Base-by-base conservation (phyloP, 2,113 vertebrate species). In the Podarcis raffonei region DNA sequence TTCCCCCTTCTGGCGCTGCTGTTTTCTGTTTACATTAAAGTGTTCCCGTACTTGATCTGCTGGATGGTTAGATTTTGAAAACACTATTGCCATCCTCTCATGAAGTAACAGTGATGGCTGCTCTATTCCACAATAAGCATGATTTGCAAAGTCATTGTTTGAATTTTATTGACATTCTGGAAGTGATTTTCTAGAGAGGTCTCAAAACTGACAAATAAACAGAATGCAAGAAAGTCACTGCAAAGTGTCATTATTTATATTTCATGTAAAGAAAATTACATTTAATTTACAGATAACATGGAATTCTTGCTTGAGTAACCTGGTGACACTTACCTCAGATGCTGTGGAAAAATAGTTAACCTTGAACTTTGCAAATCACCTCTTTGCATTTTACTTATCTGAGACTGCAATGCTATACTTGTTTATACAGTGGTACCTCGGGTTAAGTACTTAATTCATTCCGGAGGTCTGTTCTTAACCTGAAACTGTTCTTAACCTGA, bases 161-260 rank as follows among this genome's bases (percentile, higher is more conserved):
- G 6, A 6, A 1, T 90, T 92, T 22, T 18, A 57, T 37, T 84
- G 79, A 89, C 72, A 68, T 39, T 88, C 84, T 71, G 80, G 68
- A 89, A 81, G 25, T 71, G 88, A 79, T 86, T 75, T 20, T 74
- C 87, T 59, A 39, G 68, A 3, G 22, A 68, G 37, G 65, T 35
- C 39, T 89, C 32, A 39, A 35, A 30, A 81, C 3, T 90, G 82
- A 75, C 74, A 93, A 93, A 96, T 95, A 96, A 96, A 88, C 39
- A 79, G 89, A 92, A 57, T 37, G 89, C 86, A 90, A 79, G 62
- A 83, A 79, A 72, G 22, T 71, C 0, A 1, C 0, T 5, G 37
- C 75, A 32, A 57, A 1, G 35, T 86, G 59, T 92, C 84, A 87
- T 91, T 22, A 85, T 39, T 0, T 86, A 27, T 89, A 91, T 91